A percentile compares a stretch with the other conserved stretches of the same genome.
phyloP scores from a whole-genome alignment of 2,797 vertebrate genomes.

The Aplochiton taeniatus region DNA sequence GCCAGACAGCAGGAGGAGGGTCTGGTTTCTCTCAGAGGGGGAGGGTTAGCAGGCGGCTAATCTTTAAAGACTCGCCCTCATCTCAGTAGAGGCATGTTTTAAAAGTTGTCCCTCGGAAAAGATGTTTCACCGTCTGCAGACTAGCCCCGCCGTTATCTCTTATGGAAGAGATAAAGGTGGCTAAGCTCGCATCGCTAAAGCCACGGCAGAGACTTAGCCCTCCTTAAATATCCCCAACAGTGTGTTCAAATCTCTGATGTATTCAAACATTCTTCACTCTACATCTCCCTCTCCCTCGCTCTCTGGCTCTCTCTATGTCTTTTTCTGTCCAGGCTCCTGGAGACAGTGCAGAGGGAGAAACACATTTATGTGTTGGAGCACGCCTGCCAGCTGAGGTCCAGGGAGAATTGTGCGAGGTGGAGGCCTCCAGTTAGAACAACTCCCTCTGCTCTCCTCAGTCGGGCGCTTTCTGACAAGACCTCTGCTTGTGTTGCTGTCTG shows the following conservation, averaged over 20 bases:
- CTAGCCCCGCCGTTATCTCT: conserved; percentile 1
- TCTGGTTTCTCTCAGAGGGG: background rate
- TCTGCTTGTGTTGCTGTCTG: too few relatives aligned
- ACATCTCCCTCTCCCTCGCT: background rate
- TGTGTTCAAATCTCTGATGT: background rate
- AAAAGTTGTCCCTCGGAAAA: conserved; percentile 7
- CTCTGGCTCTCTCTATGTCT: background rate
- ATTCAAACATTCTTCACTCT: background rate
- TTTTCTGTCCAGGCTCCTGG: background rate
- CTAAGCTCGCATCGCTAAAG: background rate
- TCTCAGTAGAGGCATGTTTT: background rate
- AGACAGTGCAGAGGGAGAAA: background rate
- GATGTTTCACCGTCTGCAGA: conserved; percentile 1
- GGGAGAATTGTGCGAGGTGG: background rate
- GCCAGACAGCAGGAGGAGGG: background rate
- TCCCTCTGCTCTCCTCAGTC: background rate
- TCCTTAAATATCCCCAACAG: background rate
- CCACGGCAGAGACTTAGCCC: background rate
- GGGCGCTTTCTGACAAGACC: too few relatives aligned
- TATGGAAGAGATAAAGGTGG: conserved; percentile 1
- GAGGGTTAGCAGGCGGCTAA: background rate
- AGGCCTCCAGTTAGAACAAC: background rate
- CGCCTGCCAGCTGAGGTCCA: background rate
- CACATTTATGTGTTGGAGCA: background rate
- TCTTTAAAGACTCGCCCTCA: conserved; percentile 4